phyloP scores from a whole-genome alignment of 2,113 vertebrate genomes.

The Psilopsiagon aurifrons region DNA sequence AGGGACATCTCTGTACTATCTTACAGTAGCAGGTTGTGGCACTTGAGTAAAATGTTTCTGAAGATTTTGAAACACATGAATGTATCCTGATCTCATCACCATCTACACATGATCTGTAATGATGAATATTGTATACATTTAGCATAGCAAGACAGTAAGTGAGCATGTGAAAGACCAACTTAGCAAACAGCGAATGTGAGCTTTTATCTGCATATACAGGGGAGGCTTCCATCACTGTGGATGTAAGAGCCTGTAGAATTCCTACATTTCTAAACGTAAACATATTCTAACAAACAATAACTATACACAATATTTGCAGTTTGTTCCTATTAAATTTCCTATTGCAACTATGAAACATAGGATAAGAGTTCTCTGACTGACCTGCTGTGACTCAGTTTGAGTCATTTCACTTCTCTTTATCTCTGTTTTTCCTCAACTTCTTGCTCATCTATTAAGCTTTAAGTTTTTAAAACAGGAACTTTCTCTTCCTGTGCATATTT shows the following conservation, averaged over 20 bases:
- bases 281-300: not conserved
- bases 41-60: not conserved
- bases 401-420: constrained; percentile 12
- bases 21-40: not conserved
- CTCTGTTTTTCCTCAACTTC: constrained; percentile 17
- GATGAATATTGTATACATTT: not conserved
- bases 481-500: constrained; percentile 63
- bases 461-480: constrained; percentile 38
- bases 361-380: not conserved
- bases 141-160: fast-evolving
- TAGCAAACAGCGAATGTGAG: not conserved
- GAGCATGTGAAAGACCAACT: not conserved
- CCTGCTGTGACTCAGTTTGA: constrained; percentile 19
- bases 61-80: not conserved
- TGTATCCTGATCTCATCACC: not conserved
- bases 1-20: not conserved
- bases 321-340: not conserved
- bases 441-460: constrained; percentile 34
- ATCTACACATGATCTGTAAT: not conserved
- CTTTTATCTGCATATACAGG: not conserved
- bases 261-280: not conserved
- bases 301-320: not conserved
- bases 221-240: not conserved
- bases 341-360: not conserved
- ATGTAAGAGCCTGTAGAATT: not conserved